Base-by-base conservation (phyloP, 1,140 invertebrate species). In the Aphaenogaster rudis region DNA sequence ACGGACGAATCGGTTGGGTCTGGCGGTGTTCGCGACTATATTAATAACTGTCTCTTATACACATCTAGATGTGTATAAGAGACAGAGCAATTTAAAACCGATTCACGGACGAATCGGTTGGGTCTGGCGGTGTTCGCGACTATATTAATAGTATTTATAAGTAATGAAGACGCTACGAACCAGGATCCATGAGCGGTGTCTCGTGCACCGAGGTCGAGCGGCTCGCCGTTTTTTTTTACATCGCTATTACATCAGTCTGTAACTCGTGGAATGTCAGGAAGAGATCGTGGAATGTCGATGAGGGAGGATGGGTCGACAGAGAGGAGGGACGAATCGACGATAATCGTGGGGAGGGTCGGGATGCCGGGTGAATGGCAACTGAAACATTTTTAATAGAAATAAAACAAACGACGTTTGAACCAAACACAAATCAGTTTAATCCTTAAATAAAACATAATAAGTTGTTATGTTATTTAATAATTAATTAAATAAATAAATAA, bases 371-470 rank as follows among this genome's bases (percentile, higher is more conserved):
- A 33, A 79, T 81, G 78, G 80, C 87, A 95, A 95, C 91, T 93
- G 89, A 94, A 95, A 94, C 82, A 92, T 76, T 84, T 74, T 74
- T 54, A 93, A 86, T 93, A 95, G 90, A 94, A 95, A 95, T 94
- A 92, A 95, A 95, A 95, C 91, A 88, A 94, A 95, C 94, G 91
- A 94, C 91, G 84, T 93, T 95, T 88, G 94, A 95, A 95, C 94
- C 94, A 95, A 95, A 95, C 94, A 94, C 94, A 95, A 95, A 95
- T 95, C 94, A 95, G 95, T 95, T 95, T 95, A 95, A 95, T 95
- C 91, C 93, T 95, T 95, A 95, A 95, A 95, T 95, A 95, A 95
- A 95, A 95, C 94, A 95, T 95, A 95, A 95, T 94, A 93, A 69
- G 39, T 69, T 28, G 92, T 94, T 95, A 94, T 93, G 92, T 94